Percentiles rank a stretch among this genome's conserved stretches.
These are phyloP conservation scores for Mythimna impura DNA, from an alignment of 2,888 invertebrate species.

Conservation along the genomic window DNA sequence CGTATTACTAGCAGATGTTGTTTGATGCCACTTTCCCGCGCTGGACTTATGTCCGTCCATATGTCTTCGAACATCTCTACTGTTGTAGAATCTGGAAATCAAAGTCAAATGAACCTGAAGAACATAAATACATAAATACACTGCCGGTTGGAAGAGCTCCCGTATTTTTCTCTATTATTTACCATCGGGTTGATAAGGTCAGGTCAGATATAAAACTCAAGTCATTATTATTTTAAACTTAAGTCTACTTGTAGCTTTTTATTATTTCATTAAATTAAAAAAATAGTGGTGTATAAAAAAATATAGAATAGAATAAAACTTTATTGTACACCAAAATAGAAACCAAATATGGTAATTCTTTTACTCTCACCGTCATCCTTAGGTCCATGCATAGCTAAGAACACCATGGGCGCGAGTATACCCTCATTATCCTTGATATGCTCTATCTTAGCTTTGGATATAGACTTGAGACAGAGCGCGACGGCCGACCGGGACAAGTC, in stretches of 20 bases:
- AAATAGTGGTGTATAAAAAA: too few relatives aligned
- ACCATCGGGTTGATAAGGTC: neutral
- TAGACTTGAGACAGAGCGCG: conserved; percentile 94
- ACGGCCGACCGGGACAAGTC: conserved; percentile 94
- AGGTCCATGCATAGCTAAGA: conserved; percentile 97
- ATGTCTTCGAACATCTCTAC: conserved; percentile 96
- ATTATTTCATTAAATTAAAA: too few relatives aligned
- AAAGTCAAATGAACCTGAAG: neutral
- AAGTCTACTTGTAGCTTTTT: too few relatives aligned
- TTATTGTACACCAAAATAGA: too few relatives aligned
- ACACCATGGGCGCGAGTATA: conserved; percentile 95
- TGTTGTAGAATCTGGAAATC: conserved; percentile 80
- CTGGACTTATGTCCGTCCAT: conserved; percentile 97
- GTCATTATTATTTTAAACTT: neutral
- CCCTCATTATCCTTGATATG: conserved; percentile 94
- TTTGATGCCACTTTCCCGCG: conserved; percentile 95
- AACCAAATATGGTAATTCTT: neutral
- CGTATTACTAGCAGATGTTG: conserved; percentile 94
- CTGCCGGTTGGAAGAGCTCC: neutral
- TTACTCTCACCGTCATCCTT: conserved; percentile 90
- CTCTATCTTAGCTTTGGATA: conserved; percentile 95
- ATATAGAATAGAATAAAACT: too few relatives aligned
- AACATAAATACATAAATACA: neutral
- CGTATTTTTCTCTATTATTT: too few relatives aligned
- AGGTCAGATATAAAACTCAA: neutral